phyloP scores from a whole-genome alignment of 2,797 vertebrate genomes.

The Semaprochilodus insignis region DNA sequence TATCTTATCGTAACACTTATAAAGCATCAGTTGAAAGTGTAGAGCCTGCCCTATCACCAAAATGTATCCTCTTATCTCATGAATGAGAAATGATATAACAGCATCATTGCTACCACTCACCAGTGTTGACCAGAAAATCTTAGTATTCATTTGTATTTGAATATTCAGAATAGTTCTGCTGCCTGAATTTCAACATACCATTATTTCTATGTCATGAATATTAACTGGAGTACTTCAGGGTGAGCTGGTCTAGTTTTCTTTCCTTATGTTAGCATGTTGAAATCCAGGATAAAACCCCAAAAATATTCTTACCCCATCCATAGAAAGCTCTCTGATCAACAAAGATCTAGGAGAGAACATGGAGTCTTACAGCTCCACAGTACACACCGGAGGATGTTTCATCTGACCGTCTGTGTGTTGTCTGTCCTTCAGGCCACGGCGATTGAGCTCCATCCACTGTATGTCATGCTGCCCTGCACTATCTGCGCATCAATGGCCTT shows the following conservation, averaged over 20 bases:
- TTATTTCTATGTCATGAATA: background rate
- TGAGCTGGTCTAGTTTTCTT: background rate
- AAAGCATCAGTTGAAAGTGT: no score
- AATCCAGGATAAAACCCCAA: background rate
- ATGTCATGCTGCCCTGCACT: constrained; percentile 89
- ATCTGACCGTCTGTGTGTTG: constrained; percentile 1
- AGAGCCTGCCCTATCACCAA: no score
- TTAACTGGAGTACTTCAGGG: background rate
- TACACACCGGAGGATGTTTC: background rate
- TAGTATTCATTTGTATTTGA: no score
- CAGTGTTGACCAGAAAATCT: no score
- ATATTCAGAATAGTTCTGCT: background rate
- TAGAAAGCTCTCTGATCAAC: background rate
- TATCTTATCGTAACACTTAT: no score
- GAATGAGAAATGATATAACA: no score
- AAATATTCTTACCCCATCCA: background rate
- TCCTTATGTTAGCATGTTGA: background rate
- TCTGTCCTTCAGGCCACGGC: constrained; percentile 76
- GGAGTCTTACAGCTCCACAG: background rate
- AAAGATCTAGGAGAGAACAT: background rate
- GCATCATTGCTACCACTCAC: no score
- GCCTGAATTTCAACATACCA: no score
- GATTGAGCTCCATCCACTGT: constrained; percentile 90
- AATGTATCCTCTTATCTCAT: no score
- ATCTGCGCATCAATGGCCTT: constrained; percentile 90